Evolutionary conservation across 2,797 vertebrate species (phyloP), one percentile per base, ranked within the genome.

Genomic region (Enteromius anoplus): DNA sequence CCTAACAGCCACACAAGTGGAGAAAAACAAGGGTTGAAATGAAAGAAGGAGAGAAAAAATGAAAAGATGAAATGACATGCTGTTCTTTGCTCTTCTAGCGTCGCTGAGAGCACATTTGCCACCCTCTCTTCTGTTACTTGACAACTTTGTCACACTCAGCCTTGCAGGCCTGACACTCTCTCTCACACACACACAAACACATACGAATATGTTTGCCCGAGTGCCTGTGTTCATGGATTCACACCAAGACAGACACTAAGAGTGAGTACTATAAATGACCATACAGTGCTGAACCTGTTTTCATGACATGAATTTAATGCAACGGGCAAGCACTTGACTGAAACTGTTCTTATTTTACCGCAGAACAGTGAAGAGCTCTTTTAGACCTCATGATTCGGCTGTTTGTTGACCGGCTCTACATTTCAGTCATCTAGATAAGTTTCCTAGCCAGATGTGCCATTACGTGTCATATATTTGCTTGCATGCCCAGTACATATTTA

Each of bases 131-230:
- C 81, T 84, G 84, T 88, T 87, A 19, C 49, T 78, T 88, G 87
- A 87, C 87, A 87, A 77, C 86, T 84, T 71, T 88, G 85, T 88
- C 87, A 88, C 79, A 85, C 72, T 85, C 80, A 70, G 71, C 84
- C 86, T 80, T 2, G 32, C 62, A 78, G 40, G 51, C 32, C 62
- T 68, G 58, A 72, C 82, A 71, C 34, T 32, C 42, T 42, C 40
- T 42, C 37, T 40, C 2, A 66, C 79, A 79, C 75, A 75, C 82
- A 71, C 79, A 75, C 58, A 79, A 73, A 81, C 79, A 83, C 76
- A 76, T 68, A 69, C 76, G 60, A 51, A 70, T 49, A 68, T 2
- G 66, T 40, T 45, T 19, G 23, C 81, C 47, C 45, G 62, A 68
- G 81, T 82, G 71, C 71, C 60, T 40, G 47, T 17, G 32, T 69